Evolutionary conservation across 2,113 vertebrate species (phyloP).

Genomic region (Phrynocephalus versicolor): DNA sequence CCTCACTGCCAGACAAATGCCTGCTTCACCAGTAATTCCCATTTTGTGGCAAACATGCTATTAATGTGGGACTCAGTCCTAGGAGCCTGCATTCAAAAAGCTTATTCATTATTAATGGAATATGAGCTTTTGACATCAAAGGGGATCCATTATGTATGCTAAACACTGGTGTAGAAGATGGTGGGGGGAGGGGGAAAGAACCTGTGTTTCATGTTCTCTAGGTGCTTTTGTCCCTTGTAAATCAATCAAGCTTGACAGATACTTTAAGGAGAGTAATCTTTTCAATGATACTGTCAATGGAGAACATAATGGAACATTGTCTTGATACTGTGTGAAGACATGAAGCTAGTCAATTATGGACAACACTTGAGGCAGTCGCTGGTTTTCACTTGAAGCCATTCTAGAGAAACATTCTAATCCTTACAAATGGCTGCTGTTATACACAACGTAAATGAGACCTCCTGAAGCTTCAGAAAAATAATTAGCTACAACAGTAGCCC

Average conservation of each 20-base stretch:
- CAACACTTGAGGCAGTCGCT: conserved; percentile 70
- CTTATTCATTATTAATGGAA: conserved; percentile 75
- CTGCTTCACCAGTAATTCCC: conserved; percentile 73
- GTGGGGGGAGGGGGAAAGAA: conserved; percentile 64
- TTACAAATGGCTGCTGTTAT: conserved; percentile 68
- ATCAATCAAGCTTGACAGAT: conserved; percentile 78
- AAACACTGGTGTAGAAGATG: conserved; percentile 61
- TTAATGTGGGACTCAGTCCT: conserved; percentile 71
- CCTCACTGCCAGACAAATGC: conserved; percentile 71
- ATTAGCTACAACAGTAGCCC: conserved; percentile 72
- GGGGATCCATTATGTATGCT: conserved; percentile 72
- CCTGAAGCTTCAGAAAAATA: conserved; percentile 73
- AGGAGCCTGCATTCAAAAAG: conserved; percentile 71
- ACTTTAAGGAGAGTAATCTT: conserved; percentile 79
- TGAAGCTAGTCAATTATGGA: conserved; percentile 78
- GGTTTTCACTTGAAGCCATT: conserved; percentile 72
- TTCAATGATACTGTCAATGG: conserved; percentile 77
- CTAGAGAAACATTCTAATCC: conserved; percentile 74
- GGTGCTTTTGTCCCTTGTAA: conserved; percentile 74
- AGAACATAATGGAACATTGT: conserved; percentile 78
- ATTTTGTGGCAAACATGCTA: conserved; percentile 76
- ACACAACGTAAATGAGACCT: conserved; percentile 74
- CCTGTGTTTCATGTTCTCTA: conserved; percentile 73
- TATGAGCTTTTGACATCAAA: conserved; percentile 74
- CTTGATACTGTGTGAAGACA: conserved; percentile 75